These are phyloP conservation scores for Drosophila demipolita DNA, from an alignment of 2,888 invertebrate species.

Conservation along the genomic window DNA sequence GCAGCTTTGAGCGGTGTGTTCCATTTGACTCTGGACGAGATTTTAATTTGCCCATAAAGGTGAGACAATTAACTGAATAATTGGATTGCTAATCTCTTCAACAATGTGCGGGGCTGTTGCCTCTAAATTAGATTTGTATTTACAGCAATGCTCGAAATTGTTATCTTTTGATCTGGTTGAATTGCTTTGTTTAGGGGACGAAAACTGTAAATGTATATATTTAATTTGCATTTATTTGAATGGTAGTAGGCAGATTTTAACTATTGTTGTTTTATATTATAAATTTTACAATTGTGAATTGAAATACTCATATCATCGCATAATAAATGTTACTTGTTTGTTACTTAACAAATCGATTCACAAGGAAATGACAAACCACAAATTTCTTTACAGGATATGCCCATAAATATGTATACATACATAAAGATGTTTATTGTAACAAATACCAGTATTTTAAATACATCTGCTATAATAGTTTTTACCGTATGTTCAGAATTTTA, in stretches of 20 bases:
- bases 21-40: constrained; percentile 81
- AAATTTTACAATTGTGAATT: neutral
- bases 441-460: neutral
- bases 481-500: no score
- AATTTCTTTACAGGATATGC: neutral
- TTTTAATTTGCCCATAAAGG: constrained; percentile 83
- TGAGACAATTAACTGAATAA: constrained; percentile 84
- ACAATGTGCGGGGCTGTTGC: constrained; percentile 63
- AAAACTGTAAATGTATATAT: neutral
- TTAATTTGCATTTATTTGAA: neutral
- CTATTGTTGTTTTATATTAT: neutral
- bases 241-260: no score
- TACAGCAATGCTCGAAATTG: constrained; percentile 1
- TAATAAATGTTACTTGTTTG: neutral
- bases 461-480: neutral
- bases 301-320: neutral
- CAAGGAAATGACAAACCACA: neutral
- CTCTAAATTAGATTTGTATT: constrained; percentile 28
- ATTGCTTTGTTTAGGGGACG: neutral
- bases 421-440: neutral
- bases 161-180: constrained; percentile 57
- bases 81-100: constrained; percentile 79
- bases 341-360: neutral
- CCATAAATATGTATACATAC: neutral
- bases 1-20: constrained; percentile 31